Base-by-base conservation (phyloP, 1,140 invertebrate species). In the Drosophila paulistorum region DNA sequence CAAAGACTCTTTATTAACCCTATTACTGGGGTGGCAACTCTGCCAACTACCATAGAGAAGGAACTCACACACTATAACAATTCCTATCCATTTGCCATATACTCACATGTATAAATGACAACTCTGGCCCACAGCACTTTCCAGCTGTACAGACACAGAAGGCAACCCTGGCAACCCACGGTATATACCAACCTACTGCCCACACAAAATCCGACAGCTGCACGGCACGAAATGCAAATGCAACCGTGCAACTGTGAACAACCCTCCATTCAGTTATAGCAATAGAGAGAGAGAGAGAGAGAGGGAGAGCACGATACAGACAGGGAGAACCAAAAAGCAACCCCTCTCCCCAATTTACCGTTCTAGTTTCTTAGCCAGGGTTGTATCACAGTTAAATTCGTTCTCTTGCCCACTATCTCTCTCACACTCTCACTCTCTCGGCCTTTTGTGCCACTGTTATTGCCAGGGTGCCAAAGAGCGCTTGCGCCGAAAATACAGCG, bases 401-500 rank as follows among this genome's bases (percentile, higher is more conserved):
- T 30, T 61, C 48, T 42, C 58, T n/a, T 14, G 14, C 41, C 7
- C 55, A 59, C 51, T 42, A 7, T 33, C 57, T 61, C 48, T 42
- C 58, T n/a, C 20, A 11, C 41, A 7, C 55, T 63, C 51, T 42
- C 35, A 13, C 39, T 45, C 59, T 45, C 39, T 37, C 37, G 26
- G 37, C 71, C 59, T 57, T 60, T 45, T 11, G 13, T 51, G 14
- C 39, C 20, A 64, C n/a, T 54, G 37, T 51, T 54, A 57, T 66
- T 37, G 58, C 51, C 71, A 30, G 30, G 51, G 65, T 59, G 74
- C 61, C 73, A 70, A 77, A 83, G 81, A 74, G 77, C 81, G 81
- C 73, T 45, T 81, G 81, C 81, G 81, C 71, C 48, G 71, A 85
- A 74, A 84, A 85, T 71, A 65, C 65, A 63, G 62, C 80, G 73